Conservation (phyloP, 2,888 invertebrate species). For the Drosophila hawaiiensis region DNA sequence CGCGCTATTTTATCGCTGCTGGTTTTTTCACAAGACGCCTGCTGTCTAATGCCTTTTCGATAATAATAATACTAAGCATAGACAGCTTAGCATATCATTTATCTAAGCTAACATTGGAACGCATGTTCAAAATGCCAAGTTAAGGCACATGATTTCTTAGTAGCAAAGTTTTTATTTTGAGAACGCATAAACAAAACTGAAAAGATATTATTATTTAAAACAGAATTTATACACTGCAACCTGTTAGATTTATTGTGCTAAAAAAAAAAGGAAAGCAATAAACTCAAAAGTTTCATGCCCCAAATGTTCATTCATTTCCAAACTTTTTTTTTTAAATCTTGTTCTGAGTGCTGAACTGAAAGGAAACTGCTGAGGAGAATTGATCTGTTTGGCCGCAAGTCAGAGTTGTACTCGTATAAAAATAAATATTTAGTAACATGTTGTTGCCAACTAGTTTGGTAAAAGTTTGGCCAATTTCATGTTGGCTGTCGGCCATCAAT, state of each 20-base stretch:
- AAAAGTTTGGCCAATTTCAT: conserved; percentile 35
- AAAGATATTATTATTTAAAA: background rate
- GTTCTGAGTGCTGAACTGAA: background rate
- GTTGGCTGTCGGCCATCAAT: conserved; percentile 28
- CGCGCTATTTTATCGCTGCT: conserved; percentile 48
- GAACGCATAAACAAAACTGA: background rate
- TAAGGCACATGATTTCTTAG: background rate
- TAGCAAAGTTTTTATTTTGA: background rate
- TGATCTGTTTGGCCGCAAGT: background rate
- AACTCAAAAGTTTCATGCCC: background rate
- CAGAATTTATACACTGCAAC: background rate
- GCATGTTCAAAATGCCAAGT: background rate
- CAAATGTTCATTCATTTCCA: background rate
- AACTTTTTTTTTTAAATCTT: background rate
- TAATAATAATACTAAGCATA: conserved; percentile 52
- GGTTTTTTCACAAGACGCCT: conserved; percentile 34
- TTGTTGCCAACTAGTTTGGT: conserved; percentile 37
- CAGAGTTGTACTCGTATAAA: background rate
- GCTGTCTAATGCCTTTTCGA: conserved; percentile 66
- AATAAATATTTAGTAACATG: conserved; percentile 15
- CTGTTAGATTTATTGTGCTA: background rate
- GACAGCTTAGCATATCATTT: conserved; percentile 13
- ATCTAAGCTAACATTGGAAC: background rate
- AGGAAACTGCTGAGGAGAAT: background rate
- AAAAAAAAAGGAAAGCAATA: background rate